Conservation (phyloP, 2,888 invertebrate genomes). For the Netelia inedita region DNA sequence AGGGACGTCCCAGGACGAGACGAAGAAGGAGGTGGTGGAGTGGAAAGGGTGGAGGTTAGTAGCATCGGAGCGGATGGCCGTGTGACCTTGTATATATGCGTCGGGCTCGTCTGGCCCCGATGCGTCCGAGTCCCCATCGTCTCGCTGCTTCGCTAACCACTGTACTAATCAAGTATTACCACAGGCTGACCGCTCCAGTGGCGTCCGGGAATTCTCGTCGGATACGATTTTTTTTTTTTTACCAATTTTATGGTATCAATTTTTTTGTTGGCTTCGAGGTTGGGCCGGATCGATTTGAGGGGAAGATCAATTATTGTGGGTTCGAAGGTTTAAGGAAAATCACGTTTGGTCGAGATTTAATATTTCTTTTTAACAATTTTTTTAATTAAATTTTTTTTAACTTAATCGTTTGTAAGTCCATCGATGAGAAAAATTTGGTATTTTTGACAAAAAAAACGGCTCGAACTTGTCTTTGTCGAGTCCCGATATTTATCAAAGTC, state of each 20-base stretch:
- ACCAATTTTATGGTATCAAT: background rate
- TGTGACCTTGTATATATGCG: conserved; percentile 83
- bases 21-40: conserved; percentile 49
- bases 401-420: too few species aligned
- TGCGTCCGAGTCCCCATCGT: conserved; percentile 63
- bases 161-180: conserved; percentile 47
- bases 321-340: too few species aligned
- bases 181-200: background rate
- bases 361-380: too few species aligned
- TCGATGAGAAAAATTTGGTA: too few species aligned
- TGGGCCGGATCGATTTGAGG: background rate
- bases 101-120: conserved; percentile 73
- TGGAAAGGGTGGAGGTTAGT: conserved; percentile 77
- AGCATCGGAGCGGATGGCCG: conserved; percentile 81
- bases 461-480: too few species aligned
- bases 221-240: background rate
- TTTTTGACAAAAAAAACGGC: too few species aligned
- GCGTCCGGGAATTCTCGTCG: background rate
- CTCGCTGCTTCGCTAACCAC: conserved; percentile 22
- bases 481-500: too few species aligned
- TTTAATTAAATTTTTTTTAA: too few species aligned
- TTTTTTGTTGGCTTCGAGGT: background rate
- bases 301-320: too few species aligned
- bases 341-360: too few species aligned
- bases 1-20: conserved; percentile 56